phyloP scores from a whole-genome alignment of 2,888 invertebrate genomes.

The Alitta virens region DNA sequence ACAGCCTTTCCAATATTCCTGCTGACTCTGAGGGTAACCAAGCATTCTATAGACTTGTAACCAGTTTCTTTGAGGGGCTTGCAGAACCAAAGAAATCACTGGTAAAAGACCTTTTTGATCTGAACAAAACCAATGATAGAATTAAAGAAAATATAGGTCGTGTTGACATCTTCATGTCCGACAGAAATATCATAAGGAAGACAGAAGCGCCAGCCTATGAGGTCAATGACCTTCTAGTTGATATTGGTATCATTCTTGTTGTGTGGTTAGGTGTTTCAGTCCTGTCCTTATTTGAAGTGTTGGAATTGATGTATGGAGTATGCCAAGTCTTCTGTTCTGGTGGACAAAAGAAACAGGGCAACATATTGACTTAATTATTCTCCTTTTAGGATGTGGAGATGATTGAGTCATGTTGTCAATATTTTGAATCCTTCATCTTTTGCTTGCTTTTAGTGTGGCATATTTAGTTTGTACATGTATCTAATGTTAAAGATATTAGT shows the following conservation, averaged over 20 bases:
- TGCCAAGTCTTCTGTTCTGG: conserved; percentile 17
- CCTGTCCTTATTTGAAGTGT: conserved; percentile 33
- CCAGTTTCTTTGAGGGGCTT: conserved; percentile 20
- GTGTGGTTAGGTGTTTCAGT: conserved; percentile 35
- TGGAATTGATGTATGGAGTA: conserved; percentile 28
- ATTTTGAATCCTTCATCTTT: too few species aligned
- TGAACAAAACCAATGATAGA: conserved; percentile 10
- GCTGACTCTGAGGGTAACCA: conserved; percentile 25
- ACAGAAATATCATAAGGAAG: conserved; percentile 34
- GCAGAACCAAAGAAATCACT: conserved; percentile 12
- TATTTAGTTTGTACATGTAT: too few species aligned
- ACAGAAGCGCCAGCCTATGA: conserved; percentile 35
- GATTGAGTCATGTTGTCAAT: too few species aligned
- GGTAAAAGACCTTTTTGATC: neutral
- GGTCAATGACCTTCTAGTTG: conserved; percentile 30
- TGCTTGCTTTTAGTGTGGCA: too few species aligned
- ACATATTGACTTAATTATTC: too few species aligned
- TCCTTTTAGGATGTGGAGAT: too few species aligned
- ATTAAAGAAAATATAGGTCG: conserved; percentile 21
- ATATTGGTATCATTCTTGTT: conserved; percentile 34
- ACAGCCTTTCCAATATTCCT: conserved; percentile 31
- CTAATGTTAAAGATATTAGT: too few species aligned
- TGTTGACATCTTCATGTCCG: conserved; percentile 33
- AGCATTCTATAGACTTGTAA: conserved; percentile 27
- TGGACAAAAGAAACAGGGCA: conserved; percentile 9